A percentile compares a stretch with the other conserved stretches of the same genome.
These are phyloP conservation scores for Limnodromus scolopaceus DNA, from an alignment of 2,797 vertebrate species.

Conservation along the genomic window DNA sequence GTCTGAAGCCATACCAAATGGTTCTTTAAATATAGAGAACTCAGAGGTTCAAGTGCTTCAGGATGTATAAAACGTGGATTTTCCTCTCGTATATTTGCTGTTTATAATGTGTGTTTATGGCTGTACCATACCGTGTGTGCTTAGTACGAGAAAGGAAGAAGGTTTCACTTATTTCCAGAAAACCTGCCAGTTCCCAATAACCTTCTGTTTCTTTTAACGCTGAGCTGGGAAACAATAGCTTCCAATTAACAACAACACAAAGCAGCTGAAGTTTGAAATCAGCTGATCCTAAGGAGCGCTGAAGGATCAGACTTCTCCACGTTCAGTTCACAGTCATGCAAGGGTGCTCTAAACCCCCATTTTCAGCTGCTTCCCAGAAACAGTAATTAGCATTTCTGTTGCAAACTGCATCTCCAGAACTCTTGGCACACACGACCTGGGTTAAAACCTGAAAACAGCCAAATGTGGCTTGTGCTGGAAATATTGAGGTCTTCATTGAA, in stretches of 20 bases:
- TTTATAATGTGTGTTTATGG: conserved; percentile 65
- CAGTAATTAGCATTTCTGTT: background rate
- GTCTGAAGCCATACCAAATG: background rate
- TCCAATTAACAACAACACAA: background rate
- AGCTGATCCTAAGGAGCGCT: background rate
- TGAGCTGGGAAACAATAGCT: background rate
- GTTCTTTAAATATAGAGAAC: conserved; percentile 55
- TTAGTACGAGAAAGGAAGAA: conserved; percentile 28
- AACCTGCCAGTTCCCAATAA: conserved; percentile 18
- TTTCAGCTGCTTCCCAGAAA: background rate
- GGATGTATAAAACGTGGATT: conserved; percentile 65
- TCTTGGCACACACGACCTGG: background rate
- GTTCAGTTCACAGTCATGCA: background rate
- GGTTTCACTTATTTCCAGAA: conserved; percentile 51
- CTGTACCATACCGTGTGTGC: background rate
- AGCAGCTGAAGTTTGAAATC: background rate
- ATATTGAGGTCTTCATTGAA: background rate
- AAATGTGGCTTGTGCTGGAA: background rate
- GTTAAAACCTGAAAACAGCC: background rate
- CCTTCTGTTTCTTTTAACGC: conserved; percentile 10
- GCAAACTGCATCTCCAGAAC: background rate
- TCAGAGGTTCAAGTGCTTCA: conserved; percentile 57
- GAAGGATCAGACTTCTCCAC: background rate
- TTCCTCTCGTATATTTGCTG: conserved; percentile 62
- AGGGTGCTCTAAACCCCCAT: background rate